Conservation (phyloP, 1,140 invertebrate genomes). For the Cydia pomonella region DNA sequence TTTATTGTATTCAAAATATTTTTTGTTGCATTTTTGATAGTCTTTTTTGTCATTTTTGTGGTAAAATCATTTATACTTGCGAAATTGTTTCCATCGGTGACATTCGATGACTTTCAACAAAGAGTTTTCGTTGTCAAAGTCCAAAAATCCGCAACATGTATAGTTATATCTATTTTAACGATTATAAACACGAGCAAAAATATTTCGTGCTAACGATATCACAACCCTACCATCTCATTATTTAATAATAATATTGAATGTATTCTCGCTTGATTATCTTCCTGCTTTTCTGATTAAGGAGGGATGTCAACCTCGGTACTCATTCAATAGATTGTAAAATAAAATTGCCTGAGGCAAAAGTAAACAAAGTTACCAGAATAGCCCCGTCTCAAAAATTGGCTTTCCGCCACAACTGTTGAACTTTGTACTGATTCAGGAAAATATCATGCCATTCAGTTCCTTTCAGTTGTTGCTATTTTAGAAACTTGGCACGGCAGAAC, state of each 20-base stretch:
- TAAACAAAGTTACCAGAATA: conserved; percentile 42
- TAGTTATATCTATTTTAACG: too few species aligned
- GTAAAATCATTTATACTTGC: too few species aligned
- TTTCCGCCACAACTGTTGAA: conserved; percentile 66
- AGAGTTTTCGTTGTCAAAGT: too few species aligned
- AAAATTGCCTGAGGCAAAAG: conserved; percentile 39
- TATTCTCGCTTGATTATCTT: background rate
- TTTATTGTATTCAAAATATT: too few species aligned
- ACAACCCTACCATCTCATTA: background rate
- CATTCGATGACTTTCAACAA: too few species aligned
- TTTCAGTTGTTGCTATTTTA: conserved; percentile 64
- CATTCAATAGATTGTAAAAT: conserved; percentile 3
- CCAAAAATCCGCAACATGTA: too few species aligned
- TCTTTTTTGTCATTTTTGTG: too few species aligned
- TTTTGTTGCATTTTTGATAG: too few species aligned
- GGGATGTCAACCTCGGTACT: conserved; percentile 14
- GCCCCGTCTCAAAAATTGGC: conserved; percentile 55
- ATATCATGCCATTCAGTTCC: conserved; percentile 59
- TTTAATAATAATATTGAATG: background rate
- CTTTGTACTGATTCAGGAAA: conserved; percentile 76
- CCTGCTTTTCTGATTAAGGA: background rate
- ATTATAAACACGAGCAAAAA: too few species aligned
- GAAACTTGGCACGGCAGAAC: conserved; percentile 47
- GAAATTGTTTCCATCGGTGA: too few species aligned
- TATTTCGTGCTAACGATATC: too few species aligned